Base-by-base conservation (phyloP, 2,113 vertebrate species). In the Entomyzon cyanotis region DNA sequence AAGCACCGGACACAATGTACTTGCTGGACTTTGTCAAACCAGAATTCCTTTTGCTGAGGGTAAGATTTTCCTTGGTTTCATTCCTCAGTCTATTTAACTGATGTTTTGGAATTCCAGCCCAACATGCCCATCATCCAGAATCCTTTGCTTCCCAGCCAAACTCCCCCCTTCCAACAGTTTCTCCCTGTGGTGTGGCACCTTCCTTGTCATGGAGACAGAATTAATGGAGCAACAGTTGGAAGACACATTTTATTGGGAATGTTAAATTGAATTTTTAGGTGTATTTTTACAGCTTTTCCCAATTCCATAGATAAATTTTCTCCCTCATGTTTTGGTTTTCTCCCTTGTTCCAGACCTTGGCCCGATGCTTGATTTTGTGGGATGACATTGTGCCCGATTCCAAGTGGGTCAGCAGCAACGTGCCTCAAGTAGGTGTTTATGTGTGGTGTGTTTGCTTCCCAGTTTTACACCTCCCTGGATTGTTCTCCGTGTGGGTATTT, bases 21-120 rank as follows among this genome's bases (percentile, higher is more conserved):
- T 96, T 99, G 89, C 96, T 99, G 97, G 99, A 99, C 97, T 99
- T 99, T 80, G 99, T 99, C 96, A 99, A 99, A 84, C 99, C 99
- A 11, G 99, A 99, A 96, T 99, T 99, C 97, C 98, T 99, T 92
- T 96, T 99, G 85, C 95, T 99, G 95, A 98, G 99, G 98, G 99
- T 99, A 96, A 96, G 98, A 7, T 81, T 50, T 50, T 70, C 23
- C 47, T 49, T 56, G 39, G 7, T 67, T 93, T 92, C 14, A 2
- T 50, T 85, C 74, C 59, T 73, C 33, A 7, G 7, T 33, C 73
- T 49, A 0, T 23, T 77, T 30, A 41, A 35, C 4, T 1, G 6
- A 23, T 77, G 59, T 10, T 31, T 56, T 52, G 39, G 22, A 64
- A 70, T 70, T 69, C 23, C 55, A 62, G 9, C 18, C 27, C 8